These are phyloP conservation scores for Aquatica leii DNA, from an alignment of 2,888 invertebrate genomes.

Conservation along the genomic window DNA sequence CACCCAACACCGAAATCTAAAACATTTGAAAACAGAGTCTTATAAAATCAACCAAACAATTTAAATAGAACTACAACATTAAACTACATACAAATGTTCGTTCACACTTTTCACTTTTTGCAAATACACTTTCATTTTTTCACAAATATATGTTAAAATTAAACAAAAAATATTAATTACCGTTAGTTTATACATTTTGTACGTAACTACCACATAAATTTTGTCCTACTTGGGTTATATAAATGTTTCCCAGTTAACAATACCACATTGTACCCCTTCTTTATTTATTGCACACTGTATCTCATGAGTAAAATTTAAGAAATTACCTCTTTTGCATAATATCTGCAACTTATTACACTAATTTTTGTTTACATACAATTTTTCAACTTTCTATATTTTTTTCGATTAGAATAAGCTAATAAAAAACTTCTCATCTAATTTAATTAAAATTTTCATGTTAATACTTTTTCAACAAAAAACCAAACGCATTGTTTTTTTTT, in stretches of 20 bases:
- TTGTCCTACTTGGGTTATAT: conserved; percentile 53
- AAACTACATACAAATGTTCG: conserved; percentile 14
- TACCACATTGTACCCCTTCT: conserved; percentile 47
- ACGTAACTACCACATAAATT: conserved; percentile 11
- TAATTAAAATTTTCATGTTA: too few relatives aligned
- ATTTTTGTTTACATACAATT: neutral
- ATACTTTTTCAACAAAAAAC: too few relatives aligned
- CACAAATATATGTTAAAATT: neutral
- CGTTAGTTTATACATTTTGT: conserved; percentile 38
- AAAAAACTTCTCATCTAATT: too few relatives aligned
- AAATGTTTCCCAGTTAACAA: conserved; percentile 50
- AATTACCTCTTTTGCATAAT: conserved; percentile 16
- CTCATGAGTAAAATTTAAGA: conserved; percentile 39
- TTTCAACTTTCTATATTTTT: too few relatives aligned
- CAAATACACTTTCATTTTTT: neutral
- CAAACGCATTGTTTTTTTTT: too few relatives aligned
- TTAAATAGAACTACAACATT: neutral
- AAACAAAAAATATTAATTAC: conserved; percentile 18
- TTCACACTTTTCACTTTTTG: conserved; percentile 27
- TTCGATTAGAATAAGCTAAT: too few relatives aligned
- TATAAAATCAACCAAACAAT: neutral
- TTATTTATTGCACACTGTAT: conserved; percentile 36
- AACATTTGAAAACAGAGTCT: conserved; percentile 19
- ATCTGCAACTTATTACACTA: neutral
- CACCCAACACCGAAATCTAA: conserved; percentile 41